These are phyloP conservation scores for Gambusia yucatana DNA, from an alignment of 2,797 vertebrate species.

Conservation along the genomic window DNA sequence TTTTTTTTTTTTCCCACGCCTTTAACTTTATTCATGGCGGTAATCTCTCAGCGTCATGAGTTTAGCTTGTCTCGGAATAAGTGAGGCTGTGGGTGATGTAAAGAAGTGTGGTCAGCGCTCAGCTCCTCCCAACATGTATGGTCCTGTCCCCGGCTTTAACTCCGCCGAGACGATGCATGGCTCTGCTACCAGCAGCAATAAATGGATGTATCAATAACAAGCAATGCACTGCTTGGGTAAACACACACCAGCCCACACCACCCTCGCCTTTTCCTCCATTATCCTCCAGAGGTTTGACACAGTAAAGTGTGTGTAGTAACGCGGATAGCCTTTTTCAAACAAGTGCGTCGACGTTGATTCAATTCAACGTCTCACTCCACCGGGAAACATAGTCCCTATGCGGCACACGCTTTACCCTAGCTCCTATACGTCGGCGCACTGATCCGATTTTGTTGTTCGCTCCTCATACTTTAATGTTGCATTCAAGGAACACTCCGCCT, in stretches of 20 bases:
- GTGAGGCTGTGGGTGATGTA: constrained; percentile 35
- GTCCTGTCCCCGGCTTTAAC: constrained; percentile 45
- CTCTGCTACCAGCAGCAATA: neutral
- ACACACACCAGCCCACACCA: too few relatives aligned
- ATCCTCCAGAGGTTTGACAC: neutral
- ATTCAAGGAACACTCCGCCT: constrained; percentile 17
- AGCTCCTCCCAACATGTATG: constrained; percentile 50
- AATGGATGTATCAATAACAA: neutral
- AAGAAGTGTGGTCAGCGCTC: constrained; percentile 41
- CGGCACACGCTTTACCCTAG: constrained; percentile 2
- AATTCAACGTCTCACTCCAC: constrained; percentile 24
- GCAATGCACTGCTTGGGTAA: neutral
- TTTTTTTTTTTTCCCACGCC: constrained; percentile 51
- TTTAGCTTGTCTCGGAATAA: constrained; percentile 49
- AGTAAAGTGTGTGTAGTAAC: too few relatives aligned
- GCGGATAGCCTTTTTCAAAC: neutral
- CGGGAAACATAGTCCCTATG: constrained; percentile 44
- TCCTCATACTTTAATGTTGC: constrained; percentile 26
- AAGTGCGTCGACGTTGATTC: neutral
- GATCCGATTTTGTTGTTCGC: constrained; percentile 23
- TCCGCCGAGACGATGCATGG: neutral
- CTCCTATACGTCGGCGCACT: constrained; percentile 24
- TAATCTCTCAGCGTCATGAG: constrained; percentile 58
- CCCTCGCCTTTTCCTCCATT: too few relatives aligned
- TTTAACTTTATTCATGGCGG: constrained; percentile 31